phyloP scores from a whole-genome alignment of 1,140 invertebrate genomes.

The Lerema accius region DNA sequence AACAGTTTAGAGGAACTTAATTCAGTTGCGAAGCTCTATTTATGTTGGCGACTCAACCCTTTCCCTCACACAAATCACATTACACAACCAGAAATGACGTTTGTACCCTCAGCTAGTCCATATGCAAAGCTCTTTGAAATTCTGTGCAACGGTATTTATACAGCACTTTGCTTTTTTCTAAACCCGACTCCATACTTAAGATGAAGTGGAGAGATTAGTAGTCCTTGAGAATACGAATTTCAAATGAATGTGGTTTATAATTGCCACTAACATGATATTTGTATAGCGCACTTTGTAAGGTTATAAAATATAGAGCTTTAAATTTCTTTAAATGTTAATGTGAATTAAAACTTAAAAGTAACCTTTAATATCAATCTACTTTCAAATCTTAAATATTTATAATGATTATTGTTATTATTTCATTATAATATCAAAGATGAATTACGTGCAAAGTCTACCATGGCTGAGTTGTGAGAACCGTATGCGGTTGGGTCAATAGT shows the following conservation, averaged over 20 bases:
- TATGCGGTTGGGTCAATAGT: slow-evolving; percentile 34
- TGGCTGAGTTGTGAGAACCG: slow-evolving; percentile 17
- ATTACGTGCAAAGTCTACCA: slow-evolving; percentile 18
- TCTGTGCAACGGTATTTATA: slow-evolving; percentile 22
- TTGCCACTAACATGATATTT: too few species aligned
- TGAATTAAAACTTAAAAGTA: too few species aligned
- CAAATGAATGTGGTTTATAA: slow-evolving; percentile 5
- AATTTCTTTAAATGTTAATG: too few species aligned
- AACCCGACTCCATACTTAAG: slow-evolving; percentile 5
- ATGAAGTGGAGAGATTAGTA: slow-evolving; percentile 20
- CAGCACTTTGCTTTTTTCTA: slow-evolving; percentile 2
- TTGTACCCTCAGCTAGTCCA: slow-evolving; percentile 18
- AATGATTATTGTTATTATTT: too few species aligned
- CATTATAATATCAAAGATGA: neutral
- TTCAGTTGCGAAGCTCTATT: slow-evolving; percentile 34
- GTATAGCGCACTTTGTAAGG: too few species aligned
- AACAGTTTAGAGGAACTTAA: slow-evolving; percentile 26
- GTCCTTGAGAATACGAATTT: slow-evolving; percentile 17
- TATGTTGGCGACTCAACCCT: slow-evolving; percentile 43
- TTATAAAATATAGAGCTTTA: too few species aligned
- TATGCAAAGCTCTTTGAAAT: slow-evolving; percentile 19
- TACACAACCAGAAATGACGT: slow-evolving; percentile 29
- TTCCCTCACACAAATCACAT: slow-evolving; percentile 38
- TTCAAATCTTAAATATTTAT: too few species aligned
- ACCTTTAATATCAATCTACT: too few species aligned